Conservation (phyloP, 2,797 vertebrate genomes). For the Aulostomus chinensis region DNA sequence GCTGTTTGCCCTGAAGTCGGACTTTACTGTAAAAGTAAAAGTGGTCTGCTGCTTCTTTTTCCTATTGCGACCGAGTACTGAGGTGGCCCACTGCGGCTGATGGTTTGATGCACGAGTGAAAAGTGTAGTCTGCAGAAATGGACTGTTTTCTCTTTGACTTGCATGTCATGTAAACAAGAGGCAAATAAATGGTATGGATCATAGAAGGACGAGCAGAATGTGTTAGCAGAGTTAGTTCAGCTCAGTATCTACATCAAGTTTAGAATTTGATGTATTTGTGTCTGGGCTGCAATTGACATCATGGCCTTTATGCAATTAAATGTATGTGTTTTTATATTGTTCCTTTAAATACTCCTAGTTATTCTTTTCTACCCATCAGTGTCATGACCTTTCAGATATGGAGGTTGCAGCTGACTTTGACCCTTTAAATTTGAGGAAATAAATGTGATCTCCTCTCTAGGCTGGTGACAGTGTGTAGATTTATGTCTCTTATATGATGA, state of each 20-base stretch:
- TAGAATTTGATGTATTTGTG: no score
- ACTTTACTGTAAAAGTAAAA: conserved; percentile 65
- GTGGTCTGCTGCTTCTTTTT: conserved; percentile 44
- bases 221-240: no score
- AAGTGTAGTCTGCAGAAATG: conserved; percentile 49
- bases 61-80: conserved; percentile 59
- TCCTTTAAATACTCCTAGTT: not conserved
- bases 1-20: conserved; percentile 76
- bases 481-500: conserved; percentile 30
- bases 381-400: not conserved
- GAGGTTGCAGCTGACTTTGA: no score
- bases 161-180: no score
- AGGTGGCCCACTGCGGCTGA: conserved; percentile 48
- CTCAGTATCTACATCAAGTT: no score
- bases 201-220: no score
- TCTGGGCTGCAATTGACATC: no score
- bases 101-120: conserved; percentile 55
- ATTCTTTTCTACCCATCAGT: not conserved
- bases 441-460: not conserved
- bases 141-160: conserved; percentile 25
- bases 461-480: conserved; percentile 22
- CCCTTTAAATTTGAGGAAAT: no score
- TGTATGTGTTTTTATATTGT: not conserved
- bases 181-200: no score
- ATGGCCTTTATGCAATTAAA: no score